Evolutionary conservation across 2,797 vertebrate genomes (phyloP).

Genomic region (Dendrocincla fuliginosa): DNA sequence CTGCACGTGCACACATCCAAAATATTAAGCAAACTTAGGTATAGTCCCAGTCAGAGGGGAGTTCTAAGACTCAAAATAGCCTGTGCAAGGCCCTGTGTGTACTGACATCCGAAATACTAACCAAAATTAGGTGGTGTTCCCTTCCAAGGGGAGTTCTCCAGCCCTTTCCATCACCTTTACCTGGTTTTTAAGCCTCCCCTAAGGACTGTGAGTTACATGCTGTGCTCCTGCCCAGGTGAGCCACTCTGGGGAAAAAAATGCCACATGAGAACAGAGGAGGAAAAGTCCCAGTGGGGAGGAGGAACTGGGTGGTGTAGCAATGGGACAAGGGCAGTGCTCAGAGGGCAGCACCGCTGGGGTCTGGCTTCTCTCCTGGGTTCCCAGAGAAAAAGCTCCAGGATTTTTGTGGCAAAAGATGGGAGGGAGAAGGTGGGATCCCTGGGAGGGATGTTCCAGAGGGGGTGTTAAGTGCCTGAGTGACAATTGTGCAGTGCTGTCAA

Average conservation of each 20-base stretch:
- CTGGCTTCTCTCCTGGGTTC: neutral
- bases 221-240: neutral
- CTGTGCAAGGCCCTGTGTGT: neutral
- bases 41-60: neutral
- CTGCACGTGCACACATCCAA: too few relatives aligned
- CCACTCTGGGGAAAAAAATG: fast-evolving
- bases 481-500: neutral
- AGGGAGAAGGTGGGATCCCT: neutral
- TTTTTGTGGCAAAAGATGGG: neutral
- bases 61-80: neutral
- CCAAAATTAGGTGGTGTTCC: neutral
- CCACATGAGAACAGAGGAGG: neutral
- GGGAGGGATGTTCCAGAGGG: neutral
- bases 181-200: neutral
- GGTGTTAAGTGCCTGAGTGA: fast-evolving
- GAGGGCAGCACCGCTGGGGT: fast-evolving
- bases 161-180: neutral
- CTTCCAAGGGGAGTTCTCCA: too few relatives aligned
- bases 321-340: fast-evolving
- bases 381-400: fast-evolving
- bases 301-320: fast-evolving
- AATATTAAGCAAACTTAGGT: neutral
- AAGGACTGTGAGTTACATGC: neutral
- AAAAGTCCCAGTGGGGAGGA: neutral
- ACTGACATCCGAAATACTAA: neutral